phyloP scores from a whole-genome alignment of 1,140 invertebrate species.

The Trachymyrmex cornetzi region DNA sequence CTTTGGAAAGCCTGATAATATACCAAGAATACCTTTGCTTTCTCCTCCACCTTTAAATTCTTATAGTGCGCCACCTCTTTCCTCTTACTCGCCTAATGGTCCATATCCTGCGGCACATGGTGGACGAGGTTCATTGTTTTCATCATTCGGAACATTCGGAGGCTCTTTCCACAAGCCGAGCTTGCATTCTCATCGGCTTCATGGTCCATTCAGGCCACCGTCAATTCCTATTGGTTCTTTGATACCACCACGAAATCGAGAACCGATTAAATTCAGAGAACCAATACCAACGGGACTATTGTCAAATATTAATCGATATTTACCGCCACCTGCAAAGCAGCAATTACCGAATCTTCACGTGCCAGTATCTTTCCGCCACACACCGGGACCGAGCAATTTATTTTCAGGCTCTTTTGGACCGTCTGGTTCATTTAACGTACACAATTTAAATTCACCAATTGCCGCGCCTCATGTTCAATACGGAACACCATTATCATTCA shows the following conservation, averaged over 20 bases:
- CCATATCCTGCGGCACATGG: conserved; percentile 87
- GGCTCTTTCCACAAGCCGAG: conserved; percentile 63
- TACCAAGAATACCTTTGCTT: conserved; percentile 62
- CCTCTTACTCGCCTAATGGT: conserved; percentile 85
- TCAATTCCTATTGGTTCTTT: conserved; percentile 79
- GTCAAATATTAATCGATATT: conserved; percentile 85
- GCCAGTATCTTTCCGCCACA: conserved; percentile 78
- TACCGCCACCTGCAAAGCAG: conserved; percentile 83
- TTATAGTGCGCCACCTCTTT: conserved; percentile 86
- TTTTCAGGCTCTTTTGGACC: conserved; percentile 63
- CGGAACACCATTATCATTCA: conserved; percentile 83
- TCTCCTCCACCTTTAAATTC: conserved; percentile 80
- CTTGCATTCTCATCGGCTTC: conserved; percentile 75
- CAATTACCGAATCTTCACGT: conserved; percentile 77
- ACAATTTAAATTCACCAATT: conserved; percentile 73
- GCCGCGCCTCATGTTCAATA: conserved; percentile 83
- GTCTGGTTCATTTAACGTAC: conserved; percentile 59
- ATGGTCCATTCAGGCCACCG: conserved; percentile 87
- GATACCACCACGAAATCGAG: conserved; percentile 83
- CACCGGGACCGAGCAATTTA: conserved; percentile 14
- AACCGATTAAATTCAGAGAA: conserved; percentile 89
- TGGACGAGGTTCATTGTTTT: conserved; percentile 84
- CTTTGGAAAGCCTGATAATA: conserved; percentile 71
- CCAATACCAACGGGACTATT: conserved; percentile 89
- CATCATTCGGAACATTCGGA: conserved; percentile 79